phyloP scores from a whole-genome alignment of 1,140 invertebrate species.

The Thaumetopoea pityocampa region DNA sequence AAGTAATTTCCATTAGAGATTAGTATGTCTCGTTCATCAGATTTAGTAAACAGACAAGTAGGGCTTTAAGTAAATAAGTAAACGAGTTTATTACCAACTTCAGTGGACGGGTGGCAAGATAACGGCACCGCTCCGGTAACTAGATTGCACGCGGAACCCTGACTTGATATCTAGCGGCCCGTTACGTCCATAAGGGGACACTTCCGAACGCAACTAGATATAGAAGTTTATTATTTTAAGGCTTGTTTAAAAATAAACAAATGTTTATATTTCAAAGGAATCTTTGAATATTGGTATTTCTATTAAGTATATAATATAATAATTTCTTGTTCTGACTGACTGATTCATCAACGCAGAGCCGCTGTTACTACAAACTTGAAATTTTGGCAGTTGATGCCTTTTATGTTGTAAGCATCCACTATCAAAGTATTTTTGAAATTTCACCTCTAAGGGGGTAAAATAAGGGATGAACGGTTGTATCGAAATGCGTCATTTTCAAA shows the following conservation, averaged over 20 bases:
- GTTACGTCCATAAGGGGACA: conserved; percentile 39
- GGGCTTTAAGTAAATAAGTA: conserved; percentile 17
- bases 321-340: too few species aligned
- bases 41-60: background rate
- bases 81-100: conserved; percentile 23
- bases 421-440: too few species aligned
- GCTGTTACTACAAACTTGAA: too few species aligned
- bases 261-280: background rate
- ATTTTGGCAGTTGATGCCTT: too few species aligned
- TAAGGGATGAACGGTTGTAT: too few species aligned
- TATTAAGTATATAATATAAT: too few species aligned
- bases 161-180: conserved; percentile 31
- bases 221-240: background rate
- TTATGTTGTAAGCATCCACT: too few species aligned
- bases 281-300: too few species aligned
- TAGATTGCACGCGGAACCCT: conserved; percentile 26
- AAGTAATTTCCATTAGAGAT: too few species aligned
- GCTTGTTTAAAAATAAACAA: background rate
- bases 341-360: too few species aligned
- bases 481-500: too few species aligned
- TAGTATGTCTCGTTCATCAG: conserved; percentile 2
- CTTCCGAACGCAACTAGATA: conserved; percentile 29
- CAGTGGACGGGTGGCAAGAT: conserved; percentile 12
- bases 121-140: conserved; percentile 27
- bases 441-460: too few species aligned